These are phyloP conservation scores for Crotalus viridis DNA, from an alignment of 2,113 vertebrate species.

Conservation along the genomic window DNA sequence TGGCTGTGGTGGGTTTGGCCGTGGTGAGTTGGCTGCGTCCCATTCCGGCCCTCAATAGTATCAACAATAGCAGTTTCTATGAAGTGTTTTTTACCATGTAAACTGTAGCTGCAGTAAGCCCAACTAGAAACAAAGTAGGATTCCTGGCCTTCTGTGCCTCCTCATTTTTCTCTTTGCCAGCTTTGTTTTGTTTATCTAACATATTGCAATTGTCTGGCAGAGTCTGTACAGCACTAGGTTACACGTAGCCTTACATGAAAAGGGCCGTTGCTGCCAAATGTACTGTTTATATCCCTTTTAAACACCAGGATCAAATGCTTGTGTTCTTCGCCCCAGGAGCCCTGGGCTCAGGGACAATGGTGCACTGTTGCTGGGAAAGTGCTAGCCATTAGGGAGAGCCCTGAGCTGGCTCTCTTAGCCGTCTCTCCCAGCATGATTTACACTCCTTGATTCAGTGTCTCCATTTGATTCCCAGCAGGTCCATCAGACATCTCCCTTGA, in stretches of 20 bases:
- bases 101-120: background rate
- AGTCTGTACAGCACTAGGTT: background rate
- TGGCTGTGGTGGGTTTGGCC: background rate
- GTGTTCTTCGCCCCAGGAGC: background rate
- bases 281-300: background rate
- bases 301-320: background rate
- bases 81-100: background rate
- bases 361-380: background rate
- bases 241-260: background rate
- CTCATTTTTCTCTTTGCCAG: background rate
- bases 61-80: background rate
- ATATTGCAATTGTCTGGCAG: background rate
- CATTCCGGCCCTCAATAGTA: background rate
- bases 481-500: constrained; percentile 7
- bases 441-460: constrained; percentile 26
- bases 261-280: constrained; percentile 8
- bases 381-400: background rate
- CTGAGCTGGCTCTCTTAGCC: background rate
- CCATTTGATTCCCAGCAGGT: constrained; percentile 16
- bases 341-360: background rate
- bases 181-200: background rate
- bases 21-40: background rate
- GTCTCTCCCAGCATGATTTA: constrained; percentile 28
- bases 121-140: background rate
- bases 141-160: background rate